These are phyloP conservation scores for Falco cherrug DNA, from an alignment of 2,797 vertebrate genomes.

Conservation along the genomic window DNA sequence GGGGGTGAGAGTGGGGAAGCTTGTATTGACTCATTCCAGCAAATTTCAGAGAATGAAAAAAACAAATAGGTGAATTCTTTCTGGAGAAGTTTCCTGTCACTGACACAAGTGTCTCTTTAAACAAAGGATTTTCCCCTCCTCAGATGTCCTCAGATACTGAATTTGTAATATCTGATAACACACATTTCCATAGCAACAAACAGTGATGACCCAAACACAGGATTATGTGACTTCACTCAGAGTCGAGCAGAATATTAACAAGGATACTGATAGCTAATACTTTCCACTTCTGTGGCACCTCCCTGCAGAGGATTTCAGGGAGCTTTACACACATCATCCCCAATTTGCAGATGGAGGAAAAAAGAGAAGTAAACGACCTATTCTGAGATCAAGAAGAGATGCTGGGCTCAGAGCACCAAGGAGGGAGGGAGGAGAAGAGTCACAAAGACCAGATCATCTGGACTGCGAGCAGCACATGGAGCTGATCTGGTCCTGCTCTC, in stretches of 20 bases:
- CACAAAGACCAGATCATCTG: background rate
- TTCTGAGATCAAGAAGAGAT: background rate
- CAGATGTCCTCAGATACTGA: slow-evolving; percentile 36
- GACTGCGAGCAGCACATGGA: background rate
- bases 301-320: slow-evolving; percentile 54
- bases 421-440: background rate
- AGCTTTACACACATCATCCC: background rate
- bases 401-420: background rate
- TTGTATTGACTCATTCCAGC: background rate
- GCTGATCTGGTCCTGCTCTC: background rate
- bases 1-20: background rate
- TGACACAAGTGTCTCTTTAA: background rate
- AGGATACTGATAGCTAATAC: slow-evolving; percentile 65
- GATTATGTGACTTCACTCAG: slow-evolving; percentile 65
- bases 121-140: slow-evolving; percentile 46
- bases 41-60: slow-evolving; percentile 7
- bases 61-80: slow-evolving; percentile 13
- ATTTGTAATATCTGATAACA: slow-evolving; percentile 62
- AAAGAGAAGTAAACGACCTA: background rate
- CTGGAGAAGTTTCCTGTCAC: background rate
- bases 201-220: slow-evolving; percentile 65
- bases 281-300: slow-evolving; percentile 57
- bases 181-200: slow-evolving; percentile 69
- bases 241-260: slow-evolving; percentile 65
- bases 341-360: background rate